Percentiles rank a stretch among this genome's conserved stretches.
Conservation (phyloP, 1,140 invertebrate genomes). For the Sarcophaga peregrina region DNA sequence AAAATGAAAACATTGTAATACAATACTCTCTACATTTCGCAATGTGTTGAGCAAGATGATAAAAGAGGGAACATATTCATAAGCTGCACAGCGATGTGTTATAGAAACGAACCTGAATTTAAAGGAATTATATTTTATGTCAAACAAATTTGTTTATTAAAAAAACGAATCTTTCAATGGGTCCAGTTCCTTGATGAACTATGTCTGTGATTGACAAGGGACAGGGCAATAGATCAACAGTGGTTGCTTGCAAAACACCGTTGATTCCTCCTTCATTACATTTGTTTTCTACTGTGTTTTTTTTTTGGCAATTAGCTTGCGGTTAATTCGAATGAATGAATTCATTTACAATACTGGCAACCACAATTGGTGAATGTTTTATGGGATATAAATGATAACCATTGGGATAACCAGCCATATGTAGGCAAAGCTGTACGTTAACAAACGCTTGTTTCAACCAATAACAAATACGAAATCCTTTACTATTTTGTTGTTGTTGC, state of each 20-base stretch:
- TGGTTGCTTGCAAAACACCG: no score
- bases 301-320: no score
- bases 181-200: no score
- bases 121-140: neutral
- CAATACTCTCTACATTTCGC: neutral
- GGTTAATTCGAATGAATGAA: no score
- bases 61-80: no score
- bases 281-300: no score
- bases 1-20: neutral
- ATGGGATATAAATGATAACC: conserved; percentile 11
- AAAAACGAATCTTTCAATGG: no score
- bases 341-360: no score
- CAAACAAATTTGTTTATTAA: no score
- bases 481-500: neutral
- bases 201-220: no score
- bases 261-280: no score
- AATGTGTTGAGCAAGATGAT: neutral
- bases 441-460: neutral
- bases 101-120: neutral
- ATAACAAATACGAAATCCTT: neutral
- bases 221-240: no score
- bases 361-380: neutral
- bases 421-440: neutral
- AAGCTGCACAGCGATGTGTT: neutral
- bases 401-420: conserved; percentile 23